Percentiles rank a stretch among this genome's conserved stretches.
These are phyloP conservation scores for Diabrotica virgifera DNA, from an alignment of 1,140 invertebrate genomes.

Conservation along the genomic window DNA sequence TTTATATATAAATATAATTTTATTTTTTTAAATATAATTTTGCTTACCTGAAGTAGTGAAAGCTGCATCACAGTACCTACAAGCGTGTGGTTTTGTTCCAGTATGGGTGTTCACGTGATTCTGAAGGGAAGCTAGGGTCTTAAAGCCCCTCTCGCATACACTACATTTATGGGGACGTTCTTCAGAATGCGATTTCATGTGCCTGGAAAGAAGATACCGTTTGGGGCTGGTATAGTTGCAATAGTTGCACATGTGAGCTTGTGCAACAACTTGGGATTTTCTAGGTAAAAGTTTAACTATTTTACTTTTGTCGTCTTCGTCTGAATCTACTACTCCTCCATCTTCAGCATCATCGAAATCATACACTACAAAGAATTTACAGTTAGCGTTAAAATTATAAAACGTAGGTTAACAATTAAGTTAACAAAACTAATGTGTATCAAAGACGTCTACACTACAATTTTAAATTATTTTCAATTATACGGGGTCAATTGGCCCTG, in stretches of 20 bases:
- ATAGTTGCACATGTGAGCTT: conserved; percentile 81
- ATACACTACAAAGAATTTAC: conserved; percentile 50
- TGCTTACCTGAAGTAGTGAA: conserved; percentile 89
- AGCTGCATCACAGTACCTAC: conserved; percentile 87
- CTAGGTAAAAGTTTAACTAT: conserved; percentile 65
- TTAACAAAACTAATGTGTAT: too few species aligned
- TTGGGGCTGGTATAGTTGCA: conserved; percentile 89
- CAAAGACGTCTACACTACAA: too few species aligned
- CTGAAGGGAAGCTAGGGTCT: conserved; percentile 87
- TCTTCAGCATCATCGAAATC: conserved; percentile 66
- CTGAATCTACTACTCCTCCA: conserved; percentile 57
- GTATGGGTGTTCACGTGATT: conserved; percentile 98
- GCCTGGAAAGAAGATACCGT: conserved; percentile 83
- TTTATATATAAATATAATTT: too few species aligned
- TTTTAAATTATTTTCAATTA: too few species aligned
- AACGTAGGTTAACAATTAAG: too few species aligned
- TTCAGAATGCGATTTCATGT: conserved; percentile 95
- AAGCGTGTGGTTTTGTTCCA: conserved; percentile 90
- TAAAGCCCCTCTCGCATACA: conserved; percentile 93
- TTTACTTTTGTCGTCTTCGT: conserved; percentile 70
- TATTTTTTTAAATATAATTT: not conserved
- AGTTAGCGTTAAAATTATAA: too few species aligned
- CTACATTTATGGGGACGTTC: conserved; percentile 92
- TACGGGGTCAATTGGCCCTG: too few species aligned
- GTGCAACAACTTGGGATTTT: conserved; percentile 67